Evolutionary conservation across 2,797 vertebrate genomes (phyloP).

Genomic region (Thripadectes ignobilis): DNA sequence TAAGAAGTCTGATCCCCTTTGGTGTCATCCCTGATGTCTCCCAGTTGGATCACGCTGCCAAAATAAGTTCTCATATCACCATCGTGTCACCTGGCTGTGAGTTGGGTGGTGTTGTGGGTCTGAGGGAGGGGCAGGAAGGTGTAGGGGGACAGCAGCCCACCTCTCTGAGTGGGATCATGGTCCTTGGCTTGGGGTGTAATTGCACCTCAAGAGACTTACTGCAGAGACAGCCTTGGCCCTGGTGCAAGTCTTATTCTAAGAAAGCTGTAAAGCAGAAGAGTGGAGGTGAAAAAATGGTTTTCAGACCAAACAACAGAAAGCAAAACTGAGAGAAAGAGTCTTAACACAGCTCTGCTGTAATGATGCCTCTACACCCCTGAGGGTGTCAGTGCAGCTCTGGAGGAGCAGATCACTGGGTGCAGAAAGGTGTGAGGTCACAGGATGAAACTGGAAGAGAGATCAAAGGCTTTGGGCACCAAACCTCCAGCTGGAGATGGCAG

Average conservation of each 20-base stretch:
- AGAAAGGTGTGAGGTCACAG: not conserved
- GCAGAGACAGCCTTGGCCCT: not conserved
- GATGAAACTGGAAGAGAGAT: not conserved
- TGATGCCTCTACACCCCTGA: not conserved
- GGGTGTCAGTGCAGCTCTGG: not conserved
- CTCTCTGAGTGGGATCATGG: accelerated
- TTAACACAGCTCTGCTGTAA: not conserved
- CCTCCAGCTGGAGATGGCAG: not conserved
- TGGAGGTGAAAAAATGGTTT: not conserved
- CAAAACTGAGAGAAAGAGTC: not conserved
- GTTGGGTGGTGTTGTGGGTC: not conserved
- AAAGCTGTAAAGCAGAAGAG: not conserved
- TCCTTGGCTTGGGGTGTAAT: not conserved
- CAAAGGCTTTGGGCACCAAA: not conserved
- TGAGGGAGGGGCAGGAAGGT: not conserved
- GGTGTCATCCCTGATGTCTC: not conserved
- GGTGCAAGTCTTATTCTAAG: not conserved
- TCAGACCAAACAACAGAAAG: not conserved
- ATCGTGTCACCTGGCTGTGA: not conserved
- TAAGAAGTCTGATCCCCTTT: not conserved
- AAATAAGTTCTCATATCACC: not conserved
- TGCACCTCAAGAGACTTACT: not conserved
- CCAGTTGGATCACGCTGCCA: not conserved
- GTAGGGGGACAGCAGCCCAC: not conserved
- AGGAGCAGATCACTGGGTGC: not conserved